These are phyloP conservation scores for Tetheella fluctuosa DNA, from an alignment of 2,888 invertebrate species.

Conservation along the genomic window DNA sequence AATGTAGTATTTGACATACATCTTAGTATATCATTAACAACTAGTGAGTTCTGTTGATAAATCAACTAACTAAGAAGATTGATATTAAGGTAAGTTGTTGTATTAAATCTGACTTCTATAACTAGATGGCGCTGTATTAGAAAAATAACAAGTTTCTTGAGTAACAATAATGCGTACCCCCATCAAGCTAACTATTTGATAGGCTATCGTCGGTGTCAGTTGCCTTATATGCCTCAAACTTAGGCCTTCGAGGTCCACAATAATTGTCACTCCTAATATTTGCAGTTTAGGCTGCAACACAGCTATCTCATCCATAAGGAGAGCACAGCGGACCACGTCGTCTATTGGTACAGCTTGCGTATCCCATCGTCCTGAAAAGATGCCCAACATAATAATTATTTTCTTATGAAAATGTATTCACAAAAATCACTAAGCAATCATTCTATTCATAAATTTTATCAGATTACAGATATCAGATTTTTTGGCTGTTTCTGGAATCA, in stretches of 20 bases:
- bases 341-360: conserved; percentile 58
- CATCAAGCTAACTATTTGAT: conserved; percentile 72
- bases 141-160: neutral
- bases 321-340: conserved; percentile 70
- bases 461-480: too few species aligned
- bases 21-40: too few species aligned
- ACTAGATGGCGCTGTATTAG: conserved; percentile 23
- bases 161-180: conserved; percentile 54
- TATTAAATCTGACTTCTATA: neutral
- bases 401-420: neutral
- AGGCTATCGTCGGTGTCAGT: conserved; percentile 66
- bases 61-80: neutral
- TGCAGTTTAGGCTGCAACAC: conserved; percentile 74
- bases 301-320: conserved; percentile 74
- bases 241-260: conserved; percentile 73
- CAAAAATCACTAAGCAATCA: too few species aligned
- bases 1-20: too few species aligned
- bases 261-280: conserved; percentile 72
- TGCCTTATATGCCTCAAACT: conserved; percentile 63
- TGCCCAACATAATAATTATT: neutral
- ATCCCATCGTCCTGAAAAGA: conserved; percentile 68
- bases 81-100: neutral
- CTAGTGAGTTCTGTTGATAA: neutral
- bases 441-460: too few species aligned
- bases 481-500: too few species aligned